Base-by-base conservation (phyloP, 1,140 invertebrate species). In the Neodiprion fabricii region DNA sequence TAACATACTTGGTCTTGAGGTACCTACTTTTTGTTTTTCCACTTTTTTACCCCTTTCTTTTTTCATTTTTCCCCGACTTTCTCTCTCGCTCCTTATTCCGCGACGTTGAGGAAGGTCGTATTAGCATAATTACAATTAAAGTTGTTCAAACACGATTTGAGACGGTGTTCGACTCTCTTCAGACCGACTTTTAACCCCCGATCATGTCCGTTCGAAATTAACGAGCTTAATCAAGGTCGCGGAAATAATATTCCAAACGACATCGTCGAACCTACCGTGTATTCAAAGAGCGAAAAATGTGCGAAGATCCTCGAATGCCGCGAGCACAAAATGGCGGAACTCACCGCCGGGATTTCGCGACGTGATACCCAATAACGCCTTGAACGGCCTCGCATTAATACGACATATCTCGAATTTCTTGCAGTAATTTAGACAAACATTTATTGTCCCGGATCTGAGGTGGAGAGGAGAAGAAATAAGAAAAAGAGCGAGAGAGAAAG, bases 1-100 rank as follows among this genome's bases (percentile, higher is more conserved):
- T 87, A 87, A 86, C 85, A 86, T 87, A 87, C 80, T 85, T 86
- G 73, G 81, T 77, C 71, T 75, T 73, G 79, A 67, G 78, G 84
- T 85, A 85, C 85, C 50, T 10, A 21, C 50, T 53, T 53, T n/a
- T 53, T 53, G 1, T 53, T 53, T 53, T 53, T 21, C 17, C 17
- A 21, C 17, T 21, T 21, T 21, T 21, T 21, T 21, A 21, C 17
- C 17, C 17, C 17, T 21, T 21, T 21, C 17, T 21, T 21, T 21
- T 21, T 21, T 21, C 17, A 21, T 21, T 1, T 21, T 21, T 21
- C 17, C 17, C 17, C 17, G 17, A 21, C 17, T 11, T 10, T 53
- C 50, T 53, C 50, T 53, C n/a, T 53, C n/a, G 10, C 85, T 84
- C 75, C 78, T 75, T 83, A 80, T 85, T 83, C 79, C 72, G 72